phyloP scores from a whole-genome alignment of 2,797 vertebrate species.

The Peromyscus eremicus region DNA sequence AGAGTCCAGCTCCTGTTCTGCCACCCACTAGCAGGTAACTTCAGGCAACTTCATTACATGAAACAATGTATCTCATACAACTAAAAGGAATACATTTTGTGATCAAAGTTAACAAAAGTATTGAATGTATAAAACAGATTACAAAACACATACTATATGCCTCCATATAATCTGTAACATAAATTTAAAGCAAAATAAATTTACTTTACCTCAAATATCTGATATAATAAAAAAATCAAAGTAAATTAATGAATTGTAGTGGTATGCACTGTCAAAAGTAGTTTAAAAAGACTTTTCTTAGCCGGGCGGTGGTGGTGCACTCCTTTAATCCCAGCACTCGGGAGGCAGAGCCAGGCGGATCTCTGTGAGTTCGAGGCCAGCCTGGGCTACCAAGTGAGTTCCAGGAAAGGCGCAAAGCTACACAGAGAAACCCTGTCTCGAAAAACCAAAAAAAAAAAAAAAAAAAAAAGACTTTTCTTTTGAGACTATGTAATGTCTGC shows the following conservation, averaged over 20 bases:
- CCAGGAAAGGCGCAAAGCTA: too few species aligned
- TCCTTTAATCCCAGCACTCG: too few species aligned
- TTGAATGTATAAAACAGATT: background rate
- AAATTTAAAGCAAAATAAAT: constrained; percentile 62
- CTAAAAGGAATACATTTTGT: constrained; percentile 43
- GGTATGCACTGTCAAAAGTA: constrained; percentile 26
- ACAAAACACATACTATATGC: background rate
- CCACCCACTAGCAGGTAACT: background rate
- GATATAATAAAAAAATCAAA: constrained; percentile 23
- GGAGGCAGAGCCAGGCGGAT: too few species aligned
- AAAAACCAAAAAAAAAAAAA: constrained; percentile 35
- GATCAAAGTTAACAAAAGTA: constrained; percentile 23
- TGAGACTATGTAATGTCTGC: background rate
- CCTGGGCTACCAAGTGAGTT: too few species aligned
- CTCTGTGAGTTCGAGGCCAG: too few species aligned
- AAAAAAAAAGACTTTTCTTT: constrained; percentile 30
- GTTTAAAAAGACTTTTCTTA: constrained; percentile 43
- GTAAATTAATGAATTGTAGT: constrained; percentile 46
- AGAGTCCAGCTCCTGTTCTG: background rate
- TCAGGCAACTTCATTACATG: background rate
- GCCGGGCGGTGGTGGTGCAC: too few species aligned
- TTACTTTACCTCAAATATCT: constrained; percentile 61
- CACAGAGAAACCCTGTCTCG: too few species aligned
- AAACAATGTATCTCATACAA: constrained; percentile 3
- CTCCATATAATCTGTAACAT: background rate